A percentile compares a stretch with the other conserved stretches of the same genome.
phyloP scores from a whole-genome alignment of 2,888 invertebrate genomes.

The Lithophane leautieri region DNA sequence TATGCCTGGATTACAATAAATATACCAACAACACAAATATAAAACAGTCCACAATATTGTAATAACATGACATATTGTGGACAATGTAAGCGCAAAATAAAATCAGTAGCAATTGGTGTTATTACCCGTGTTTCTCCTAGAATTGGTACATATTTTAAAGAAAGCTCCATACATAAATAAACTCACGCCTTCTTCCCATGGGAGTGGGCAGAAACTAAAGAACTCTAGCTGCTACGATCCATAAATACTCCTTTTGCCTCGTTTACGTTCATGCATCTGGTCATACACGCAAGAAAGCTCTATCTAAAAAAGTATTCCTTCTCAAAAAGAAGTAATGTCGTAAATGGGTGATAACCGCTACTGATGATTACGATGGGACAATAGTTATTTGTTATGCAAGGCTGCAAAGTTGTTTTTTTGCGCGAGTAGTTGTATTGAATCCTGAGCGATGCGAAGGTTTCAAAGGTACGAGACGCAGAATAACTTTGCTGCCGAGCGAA shows the following conservation, averaged over 20 bases:
- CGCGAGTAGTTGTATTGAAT: too few species aligned
- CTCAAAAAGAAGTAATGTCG: not conserved
- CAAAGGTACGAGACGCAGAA: too few species aligned
- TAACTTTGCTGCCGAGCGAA: too few species aligned
- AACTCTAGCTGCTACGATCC: not conserved
- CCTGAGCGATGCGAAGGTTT: too few species aligned
- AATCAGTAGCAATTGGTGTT: not conserved
- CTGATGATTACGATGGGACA: not conserved
- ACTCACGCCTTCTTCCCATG: not conserved
- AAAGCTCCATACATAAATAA: not conserved
- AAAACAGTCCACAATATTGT: too few species aligned
- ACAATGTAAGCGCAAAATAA: conserved; percentile 15
- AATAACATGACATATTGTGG: conserved; percentile 19
- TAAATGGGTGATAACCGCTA: not conserved
- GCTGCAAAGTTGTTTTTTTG: too few species aligned
- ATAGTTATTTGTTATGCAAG: too few species aligned
- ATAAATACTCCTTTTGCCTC: not conserved
- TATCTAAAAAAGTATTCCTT: not conserved
- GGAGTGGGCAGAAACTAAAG: not conserved
- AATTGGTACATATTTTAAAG: not conserved
- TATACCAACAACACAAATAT: conserved; percentile 9
- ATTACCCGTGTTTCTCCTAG: not conserved
- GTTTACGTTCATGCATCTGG: not conserved
- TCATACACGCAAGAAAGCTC: not conserved
- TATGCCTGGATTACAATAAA: conserved; percentile 28